These are phyloP conservation scores for Dimorphilus gyrociliatus DNA, from an alignment of 2,888 invertebrate species.

Conservation along the genomic window DNA sequence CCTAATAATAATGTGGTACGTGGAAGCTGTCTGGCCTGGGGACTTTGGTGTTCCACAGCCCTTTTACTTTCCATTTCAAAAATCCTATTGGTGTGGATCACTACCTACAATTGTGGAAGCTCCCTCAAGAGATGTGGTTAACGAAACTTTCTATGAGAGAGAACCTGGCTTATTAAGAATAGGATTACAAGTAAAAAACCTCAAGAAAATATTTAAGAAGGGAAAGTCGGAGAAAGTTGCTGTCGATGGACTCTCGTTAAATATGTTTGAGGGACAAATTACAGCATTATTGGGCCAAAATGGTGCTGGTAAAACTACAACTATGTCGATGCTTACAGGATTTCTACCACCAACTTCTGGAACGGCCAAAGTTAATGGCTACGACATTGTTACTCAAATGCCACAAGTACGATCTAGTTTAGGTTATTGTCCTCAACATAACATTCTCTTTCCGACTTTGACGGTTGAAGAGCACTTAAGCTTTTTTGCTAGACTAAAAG, in stretches of 20 bases:
- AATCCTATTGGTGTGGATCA: conserved; percentile 29
- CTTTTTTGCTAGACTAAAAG: conserved; percentile 52
- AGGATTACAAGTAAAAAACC: conserved; percentile 43
- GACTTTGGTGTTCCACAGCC: conserved; percentile 63
- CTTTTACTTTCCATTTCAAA: conserved; percentile 58
- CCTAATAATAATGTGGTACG: conserved; percentile 58
- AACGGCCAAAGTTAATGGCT: conserved; percentile 53
- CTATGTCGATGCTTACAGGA: conserved; percentile 71
- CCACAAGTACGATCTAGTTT: conserved; percentile 52
- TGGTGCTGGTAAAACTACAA: conserved; percentile 77
- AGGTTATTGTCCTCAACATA: conserved; percentile 75
- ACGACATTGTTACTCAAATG: conserved; percentile 50
- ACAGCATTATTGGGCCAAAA: conserved; percentile 73
- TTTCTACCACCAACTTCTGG: conserved; percentile 41
- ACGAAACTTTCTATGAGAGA: conserved; percentile 37
- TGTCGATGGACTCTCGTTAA: conserved; percentile 52
- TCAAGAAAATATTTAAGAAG: conserved; percentile 19
- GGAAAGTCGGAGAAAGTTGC: conserved; percentile 41
- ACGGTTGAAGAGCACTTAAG: conserved; percentile 65
- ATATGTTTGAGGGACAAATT: conserved; percentile 65
- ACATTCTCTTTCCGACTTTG: conserved; percentile 63
- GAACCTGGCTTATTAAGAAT: conserved; percentile 41
- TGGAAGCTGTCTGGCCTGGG: conserved; percentile 72
- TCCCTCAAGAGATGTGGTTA: too few relatives aligned
- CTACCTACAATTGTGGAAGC: too few relatives aligned